Evolutionary conservation across 2,888 invertebrate genomes (phyloP), one percentile per base, ranked within the genome.

Genomic region (Calliopum simillimum): DNA sequence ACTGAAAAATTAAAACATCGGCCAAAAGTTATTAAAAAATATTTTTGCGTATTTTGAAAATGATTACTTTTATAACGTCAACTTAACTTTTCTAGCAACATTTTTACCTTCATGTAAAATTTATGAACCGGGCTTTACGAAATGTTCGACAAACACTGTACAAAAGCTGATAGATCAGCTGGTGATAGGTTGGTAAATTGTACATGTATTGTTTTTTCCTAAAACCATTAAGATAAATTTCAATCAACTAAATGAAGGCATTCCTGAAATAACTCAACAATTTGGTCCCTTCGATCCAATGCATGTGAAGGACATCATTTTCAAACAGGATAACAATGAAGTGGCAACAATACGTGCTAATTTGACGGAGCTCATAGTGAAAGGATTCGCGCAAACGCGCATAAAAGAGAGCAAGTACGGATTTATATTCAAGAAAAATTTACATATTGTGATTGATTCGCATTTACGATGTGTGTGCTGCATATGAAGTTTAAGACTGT

Each of bases 241-340:
- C 0, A 14, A 3, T 4, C 21, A 11, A 12, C 23, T 33, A 41
- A 19, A 33, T 62, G 3, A 14, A 77, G 80, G 79, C 69, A 77
- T 84, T 66, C 83, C 84, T 0, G 85, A 84, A 59, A 63, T 85
- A 2, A 74, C 68, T 13, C 70, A 77, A 70, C 88, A 87, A n/a
- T 84, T 92, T 77, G 86, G 88, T n/a, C 88, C 90, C 25, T 83
- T 92, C 76, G 92, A 92, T 83, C 92, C 92, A 1, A 81, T 92
- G 67, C 88, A 89, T 76, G 88, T 92, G 56, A 89, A 90, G 6
- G 88, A 89, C 84, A 88, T 92, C 78, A 87, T 89, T 81, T 91
- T 92, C 78, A 86, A 91, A 63, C 91, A 92, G 87, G 91, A 91
- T 23, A 90, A 90, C 63, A 92, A 91, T 49, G 91, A 92, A 43